phyloP scores from a whole-genome alignment of 2,888 invertebrate species.

The Drosophila fulvimacula region DNA sequence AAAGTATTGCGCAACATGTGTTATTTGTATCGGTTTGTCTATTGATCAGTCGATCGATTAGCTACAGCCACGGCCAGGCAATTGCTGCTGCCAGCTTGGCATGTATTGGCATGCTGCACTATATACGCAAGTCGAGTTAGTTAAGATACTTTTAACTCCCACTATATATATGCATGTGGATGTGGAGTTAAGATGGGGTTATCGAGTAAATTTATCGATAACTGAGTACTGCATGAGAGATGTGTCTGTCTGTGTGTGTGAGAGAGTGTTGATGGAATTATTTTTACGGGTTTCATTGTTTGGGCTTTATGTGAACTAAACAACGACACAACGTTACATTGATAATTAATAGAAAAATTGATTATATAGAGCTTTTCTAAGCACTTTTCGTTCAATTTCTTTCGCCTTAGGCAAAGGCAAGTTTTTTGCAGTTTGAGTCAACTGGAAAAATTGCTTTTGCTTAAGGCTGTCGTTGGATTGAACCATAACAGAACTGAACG shows the following conservation, averaged over 20 bases:
- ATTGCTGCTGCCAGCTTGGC: neutral
- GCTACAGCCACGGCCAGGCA: slow-evolving; percentile 27
- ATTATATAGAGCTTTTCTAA: slow-evolving; percentile 37
- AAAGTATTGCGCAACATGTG: slow-evolving; percentile 36
- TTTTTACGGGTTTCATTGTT: slow-evolving; percentile 43
- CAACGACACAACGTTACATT: slow-evolving; percentile 75
- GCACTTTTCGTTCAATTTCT: slow-evolving; percentile 32
- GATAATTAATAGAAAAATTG: slow-evolving; percentile 56
- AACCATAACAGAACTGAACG: slow-evolving; percentile 41
- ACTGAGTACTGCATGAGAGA: slow-evolving; percentile 24
- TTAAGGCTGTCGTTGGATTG: slow-evolving; percentile 21
- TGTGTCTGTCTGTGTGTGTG: slow-evolving; percentile 22
- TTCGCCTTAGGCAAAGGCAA: slow-evolving; percentile 35
- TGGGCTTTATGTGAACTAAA: slow-evolving; percentile 62
- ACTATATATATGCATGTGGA: slow-evolving; percentile 19
- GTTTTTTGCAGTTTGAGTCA: slow-evolving; percentile 9
- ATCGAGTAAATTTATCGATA: slow-evolving; percentile 45
- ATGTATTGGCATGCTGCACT: slow-evolving; percentile 29
- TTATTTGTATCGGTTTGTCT: slow-evolving; percentile 33
- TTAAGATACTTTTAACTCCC: slow-evolving; percentile 12
- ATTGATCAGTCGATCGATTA: slow-evolving; percentile 41
- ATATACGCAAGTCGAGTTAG: slow-evolving; percentile 20
- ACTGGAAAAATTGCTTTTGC: slow-evolving; percentile 32
- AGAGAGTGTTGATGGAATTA: slow-evolving; percentile 10
- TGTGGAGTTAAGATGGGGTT: slow-evolving; percentile 29